Evolutionary conservation across 2,797 vertebrate genomes (phyloP), one percentile per base, ranked within the genome.

Genomic region (Platyrinchus mystaceus): DNA sequence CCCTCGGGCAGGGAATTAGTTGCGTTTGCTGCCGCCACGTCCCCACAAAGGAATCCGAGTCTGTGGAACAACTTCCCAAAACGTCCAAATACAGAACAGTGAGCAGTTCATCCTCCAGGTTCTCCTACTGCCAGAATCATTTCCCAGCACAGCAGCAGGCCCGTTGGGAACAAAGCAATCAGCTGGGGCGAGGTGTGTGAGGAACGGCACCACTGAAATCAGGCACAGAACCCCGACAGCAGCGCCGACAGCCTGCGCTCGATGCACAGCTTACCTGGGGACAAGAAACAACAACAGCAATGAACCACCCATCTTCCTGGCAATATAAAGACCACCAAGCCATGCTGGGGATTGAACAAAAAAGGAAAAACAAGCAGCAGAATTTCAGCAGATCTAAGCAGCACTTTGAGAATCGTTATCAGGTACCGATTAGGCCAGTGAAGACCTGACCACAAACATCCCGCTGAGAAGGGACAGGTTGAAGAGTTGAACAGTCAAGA

Each of bases 191-290:
- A 74, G 55, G 43, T 41, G 78, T 17, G 28, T 39, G 94, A 84
- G 75, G 55, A 89, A 63, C n/a, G 83, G 12, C 64, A 16, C 4
- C 59, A 6, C 66, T 23, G 41, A 34, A 16, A 53, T 99, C 98
- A 98, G 77, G 96, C 97, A 79, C 94, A 98, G 95, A 97, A 95
- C 87, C 98, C 98, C 1, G 96, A 98, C 63, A 99, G 98, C 93
- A 99, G 97, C 49, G 99, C 98, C 2, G 98, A 99, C 43, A 99
- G 98, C 76, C 99, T 98, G 58, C 98, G 98, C 96, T 99, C 99
- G 11, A 99, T 99, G 94, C 99, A 99, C 97, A 98, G 97, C 89
- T 99, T 99, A 98, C 99, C 99, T 99, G 96, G 5, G 74, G 75
- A 68, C 24, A 75, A 44, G 6, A 67, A 53, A 27, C n/a, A 46